phyloP scores from a whole-genome alignment of 1,140 invertebrate species.

The Ectropis grisescens region DNA sequence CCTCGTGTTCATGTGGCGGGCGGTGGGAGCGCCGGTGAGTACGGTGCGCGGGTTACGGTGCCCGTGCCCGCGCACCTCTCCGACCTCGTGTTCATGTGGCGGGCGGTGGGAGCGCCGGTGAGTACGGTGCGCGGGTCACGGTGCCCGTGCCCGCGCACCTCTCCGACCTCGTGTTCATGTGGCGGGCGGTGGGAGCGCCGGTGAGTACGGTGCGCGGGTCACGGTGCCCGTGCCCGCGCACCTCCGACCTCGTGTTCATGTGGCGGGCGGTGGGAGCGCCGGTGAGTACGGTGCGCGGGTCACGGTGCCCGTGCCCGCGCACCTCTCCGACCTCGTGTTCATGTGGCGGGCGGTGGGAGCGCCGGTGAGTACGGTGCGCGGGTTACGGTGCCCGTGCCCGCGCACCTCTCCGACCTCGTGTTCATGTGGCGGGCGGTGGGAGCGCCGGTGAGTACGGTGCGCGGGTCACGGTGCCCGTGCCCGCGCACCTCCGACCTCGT shows the following conservation, averaged over 20 bases:
- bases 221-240: constrained; percentile 78
- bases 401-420: constrained; percentile 84
- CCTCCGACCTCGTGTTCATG: constrained; percentile 87
- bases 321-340: constrained; percentile 87
- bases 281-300: constrained; percentile 72
- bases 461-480: constrained; percentile 70
- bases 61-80: constrained; percentile 83
- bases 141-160: constrained; percentile 86
- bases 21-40: constrained; percentile 81
- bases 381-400: constrained; percentile 86
- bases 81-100: constrained; percentile 90
- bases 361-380: constrained; percentile 86
- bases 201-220: constrained; percentile 72
- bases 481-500: constrained; percentile 77
- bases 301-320: constrained; percentile 74
- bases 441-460: constrained; percentile 79
- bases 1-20: constrained; percentile 90
- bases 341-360: constrained; percentile 85
- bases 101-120: constrained; percentile 82
- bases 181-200: constrained; percentile 83
- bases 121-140: constrained; percentile 86
- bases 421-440: constrained; percentile 89
- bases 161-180: constrained; percentile 88
- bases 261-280: constrained; percentile 85
- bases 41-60: constrained; percentile 1